Percentiles rank a stretch among this genome's conserved stretches.
phyloP scores from a whole-genome alignment of 2,113 vertebrate genomes.

The Brienomyrus longianalis region DNA sequence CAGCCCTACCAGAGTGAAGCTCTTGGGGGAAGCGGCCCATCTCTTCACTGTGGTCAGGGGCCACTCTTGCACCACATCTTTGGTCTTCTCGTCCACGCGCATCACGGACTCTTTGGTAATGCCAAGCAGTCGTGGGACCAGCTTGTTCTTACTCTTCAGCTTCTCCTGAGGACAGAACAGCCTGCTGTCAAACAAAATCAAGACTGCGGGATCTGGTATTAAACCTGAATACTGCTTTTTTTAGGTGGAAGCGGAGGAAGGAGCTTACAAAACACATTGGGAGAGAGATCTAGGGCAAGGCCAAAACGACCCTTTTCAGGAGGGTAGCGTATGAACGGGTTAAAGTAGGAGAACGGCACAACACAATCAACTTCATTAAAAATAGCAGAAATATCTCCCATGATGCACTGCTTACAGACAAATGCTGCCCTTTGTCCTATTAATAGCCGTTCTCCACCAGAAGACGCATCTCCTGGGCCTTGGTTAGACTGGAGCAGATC shows the following conservation, averaged over 20 bases:
- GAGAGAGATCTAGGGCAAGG: background rate
- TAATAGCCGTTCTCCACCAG: background rate
- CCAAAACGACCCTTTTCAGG: background rate
- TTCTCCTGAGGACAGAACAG: constrained; percentile 72
- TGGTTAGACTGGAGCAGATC: background rate
- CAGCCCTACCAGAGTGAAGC: constrained; percentile 88
- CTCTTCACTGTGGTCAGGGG: constrained; percentile 95
- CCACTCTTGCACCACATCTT: constrained; percentile 98
- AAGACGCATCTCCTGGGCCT: background rate
- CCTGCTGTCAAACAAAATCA: constrained; percentile 29
- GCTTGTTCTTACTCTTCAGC: constrained; percentile 98
- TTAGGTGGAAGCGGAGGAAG: background rate
- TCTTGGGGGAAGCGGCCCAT: constrained; percentile 98
- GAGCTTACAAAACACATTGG: background rate
- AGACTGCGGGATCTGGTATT: constrained; percentile 29
- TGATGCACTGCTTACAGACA: background rate
- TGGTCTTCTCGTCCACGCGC: constrained; percentile 96
- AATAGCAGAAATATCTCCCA: background rate
- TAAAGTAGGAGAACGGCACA: background rate
- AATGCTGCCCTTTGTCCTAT: background rate
- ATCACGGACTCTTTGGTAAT: constrained; percentile 98
- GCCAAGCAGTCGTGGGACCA: constrained; percentile 88
- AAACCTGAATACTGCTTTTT: constrained; percentile 15
- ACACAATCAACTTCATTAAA: background rate
- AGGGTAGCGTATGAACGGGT: background rate